Percentiles rank a stretch among this genome's conserved stretches.
phyloP scores from a whole-genome alignment of 2,797 vertebrate genomes.

The Bovichtus diacanthus region DNA sequence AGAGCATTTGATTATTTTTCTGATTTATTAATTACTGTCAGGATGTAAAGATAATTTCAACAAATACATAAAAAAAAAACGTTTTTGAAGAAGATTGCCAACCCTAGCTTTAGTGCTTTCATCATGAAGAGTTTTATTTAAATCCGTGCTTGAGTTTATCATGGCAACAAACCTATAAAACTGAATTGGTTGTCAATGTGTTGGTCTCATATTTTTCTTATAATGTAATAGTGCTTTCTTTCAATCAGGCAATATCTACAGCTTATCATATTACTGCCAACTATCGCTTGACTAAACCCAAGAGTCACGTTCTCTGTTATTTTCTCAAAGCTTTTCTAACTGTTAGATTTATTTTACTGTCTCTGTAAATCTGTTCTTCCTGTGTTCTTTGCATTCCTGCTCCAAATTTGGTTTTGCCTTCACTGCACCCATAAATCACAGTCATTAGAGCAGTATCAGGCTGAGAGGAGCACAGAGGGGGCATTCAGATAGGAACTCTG shows the following conservation, averaged over 20 bases:
- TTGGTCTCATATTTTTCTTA: slow-evolving; percentile 18
- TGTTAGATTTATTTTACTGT: background rate
- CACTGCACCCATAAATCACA: slow-evolving; percentile 69
- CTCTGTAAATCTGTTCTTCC: slow-evolving; percentile 12
- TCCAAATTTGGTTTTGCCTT: slow-evolving; percentile 43
- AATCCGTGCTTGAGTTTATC: slow-evolving; percentile 13
- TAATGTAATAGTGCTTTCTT: slow-evolving; percentile 9
- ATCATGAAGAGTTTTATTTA: background rate
- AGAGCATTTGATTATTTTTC: no score
- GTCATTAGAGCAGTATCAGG: slow-evolving; percentile 76
- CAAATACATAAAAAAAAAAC: no score
- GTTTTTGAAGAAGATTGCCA: no score
- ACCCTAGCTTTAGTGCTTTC: background rate
- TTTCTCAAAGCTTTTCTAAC: slow-evolving; percentile 20
- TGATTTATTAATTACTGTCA: no score
- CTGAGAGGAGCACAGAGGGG: slow-evolving; percentile 48
- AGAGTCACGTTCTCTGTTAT: slow-evolving; percentile 12
- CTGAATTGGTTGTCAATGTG: background rate
- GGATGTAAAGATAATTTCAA: no score
- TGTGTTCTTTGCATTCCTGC: slow-evolving; percentile 33
- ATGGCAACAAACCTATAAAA: slow-evolving; percentile 23
- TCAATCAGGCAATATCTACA: background rate
- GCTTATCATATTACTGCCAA: slow-evolving; percentile 3
- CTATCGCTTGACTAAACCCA: slow-evolving; percentile 19
- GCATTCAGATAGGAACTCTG: slow-evolving; percentile 68